Evolutionary conservation across 1,140 invertebrate genomes (phyloP).

Genomic region (Cardiocondyla obscurior): DNA sequence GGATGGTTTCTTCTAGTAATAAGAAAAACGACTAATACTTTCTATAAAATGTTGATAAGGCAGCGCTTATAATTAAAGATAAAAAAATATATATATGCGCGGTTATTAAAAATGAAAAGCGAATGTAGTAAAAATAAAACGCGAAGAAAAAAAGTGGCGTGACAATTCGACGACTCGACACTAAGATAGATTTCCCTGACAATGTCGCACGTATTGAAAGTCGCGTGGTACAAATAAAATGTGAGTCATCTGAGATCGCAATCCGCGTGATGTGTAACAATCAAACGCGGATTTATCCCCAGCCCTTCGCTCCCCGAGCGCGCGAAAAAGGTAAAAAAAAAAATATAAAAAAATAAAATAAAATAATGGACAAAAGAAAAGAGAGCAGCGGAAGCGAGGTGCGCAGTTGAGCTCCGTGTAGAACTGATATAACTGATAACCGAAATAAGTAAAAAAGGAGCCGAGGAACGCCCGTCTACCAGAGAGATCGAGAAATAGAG

Average conservation of each 20-base stretch:
- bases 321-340: background rate
- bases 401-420: conserved; percentile 14
- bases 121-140: background rate
- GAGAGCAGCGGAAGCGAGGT: background rate
- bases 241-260: background rate
- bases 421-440: conserved; percentile 54
- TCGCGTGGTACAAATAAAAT: background rate
- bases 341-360: too few relatives aligned
- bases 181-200: background rate
- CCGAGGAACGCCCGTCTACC: background rate
- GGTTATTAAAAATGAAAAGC: background rate
- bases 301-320: background rate
- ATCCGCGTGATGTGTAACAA: conserved; percentile 2
- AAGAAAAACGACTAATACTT: too few relatives aligned
- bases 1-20: too few relatives aligned
- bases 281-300: conserved; percentile 25
- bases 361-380: background rate
- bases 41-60: too few relatives aligned
- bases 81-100: background rate
- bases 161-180: background rate
- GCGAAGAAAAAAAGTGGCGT: background rate
- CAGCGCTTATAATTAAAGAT: background rate
- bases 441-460: conserved; percentile 23
- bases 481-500: conserved; percentile 9
- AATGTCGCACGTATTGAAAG: background rate